These are phyloP conservation scores for Heloderma charlesbogerti DNA, from an alignment of 2,113 vertebrate genomes.

Conservation along the genomic window DNA sequence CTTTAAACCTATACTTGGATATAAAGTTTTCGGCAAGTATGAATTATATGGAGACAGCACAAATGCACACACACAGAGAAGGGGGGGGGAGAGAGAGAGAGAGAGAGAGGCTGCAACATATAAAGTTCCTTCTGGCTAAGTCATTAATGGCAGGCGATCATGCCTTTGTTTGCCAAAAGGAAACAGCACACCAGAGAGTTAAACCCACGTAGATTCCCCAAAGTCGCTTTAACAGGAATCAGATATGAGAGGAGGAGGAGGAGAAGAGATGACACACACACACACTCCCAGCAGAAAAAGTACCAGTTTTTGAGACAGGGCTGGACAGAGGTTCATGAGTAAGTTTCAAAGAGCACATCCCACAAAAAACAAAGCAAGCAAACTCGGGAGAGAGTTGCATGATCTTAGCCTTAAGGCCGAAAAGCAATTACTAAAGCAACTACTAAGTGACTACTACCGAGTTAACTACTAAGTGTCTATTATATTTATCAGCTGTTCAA, in stretches of 20 bases:
- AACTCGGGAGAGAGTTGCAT: neutral
- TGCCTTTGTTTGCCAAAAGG: conserved; percentile 16
- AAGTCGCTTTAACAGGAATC: conserved; percentile 10
- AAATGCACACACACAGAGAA: too few species aligned
- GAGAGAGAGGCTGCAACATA: neutral
- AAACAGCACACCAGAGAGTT: neutral
- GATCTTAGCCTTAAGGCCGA: neutral
- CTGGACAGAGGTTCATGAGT: neutral
- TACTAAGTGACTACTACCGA: neutral
- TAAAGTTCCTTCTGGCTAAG: conserved; percentile 14
- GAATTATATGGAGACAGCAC: neutral
- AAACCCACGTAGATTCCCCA: neutral
- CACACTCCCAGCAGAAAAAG: neutral
- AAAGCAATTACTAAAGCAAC: neutral
- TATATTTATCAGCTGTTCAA: neutral
- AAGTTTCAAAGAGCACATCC: neutral
- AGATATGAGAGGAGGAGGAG: neutral
- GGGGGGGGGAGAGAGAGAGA: too few species aligned
- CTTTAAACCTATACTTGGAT: neutral
- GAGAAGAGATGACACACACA: neutral
- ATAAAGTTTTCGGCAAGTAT: neutral
- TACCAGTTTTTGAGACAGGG: neutral
- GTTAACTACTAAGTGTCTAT: neutral
- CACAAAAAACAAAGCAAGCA: neutral
- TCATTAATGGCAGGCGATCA: neutral